Evolutionary conservation across 2,888 invertebrate genomes (phyloP), one percentile per base, ranked within the genome.

Genomic region (Drosophila anomelani): DNA sequence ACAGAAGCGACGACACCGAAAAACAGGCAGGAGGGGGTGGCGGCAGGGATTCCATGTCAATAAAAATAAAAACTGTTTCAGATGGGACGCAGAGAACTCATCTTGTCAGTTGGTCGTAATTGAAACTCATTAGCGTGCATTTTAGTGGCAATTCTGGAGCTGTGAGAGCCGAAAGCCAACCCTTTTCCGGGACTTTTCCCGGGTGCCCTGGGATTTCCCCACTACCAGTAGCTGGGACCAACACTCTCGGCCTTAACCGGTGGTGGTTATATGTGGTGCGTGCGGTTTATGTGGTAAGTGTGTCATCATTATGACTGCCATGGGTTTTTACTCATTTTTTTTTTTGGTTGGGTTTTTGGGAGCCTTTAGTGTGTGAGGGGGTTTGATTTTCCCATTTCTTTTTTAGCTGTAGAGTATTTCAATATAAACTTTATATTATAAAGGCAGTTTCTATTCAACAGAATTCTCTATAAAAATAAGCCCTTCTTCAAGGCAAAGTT

Each of bases 81-180:
- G 78, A 70, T 79, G 72, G 66, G 70, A 60, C 72, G 29, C 6
- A 29, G 4, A 5, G 5, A 29, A 23, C 26, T n/a, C 29, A 36
- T 29, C 54, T 43, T 46, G 69, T 58, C 77, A 75, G 76, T 74
- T 61, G 60, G 76, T 41, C 70, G 86, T 89, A 89, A 89, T 86
- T 88, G 86, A 86, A 86, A 86, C 86, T 86, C 86, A 86, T 86
- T 86, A 89, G 90, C 80, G 90, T 81, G 84, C 79, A 81, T 80
- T 89, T 86, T 88, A 85, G 90, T 79, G 84, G 85, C 88, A 71
- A 74, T 89, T 87, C 81, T 78, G 73, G 55, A 69, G 66, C 66
- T 56, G 36, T 23, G 34, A 38, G 26, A 43, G 73, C 55, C 44
- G 55, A 67, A 66, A 70, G 60, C 39, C 76, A 88, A 88, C 87